These are phyloP conservation scores for Aleiodes leptofemur DNA, from an alignment of 2,888 invertebrate species.

Conservation along the genomic window DNA sequence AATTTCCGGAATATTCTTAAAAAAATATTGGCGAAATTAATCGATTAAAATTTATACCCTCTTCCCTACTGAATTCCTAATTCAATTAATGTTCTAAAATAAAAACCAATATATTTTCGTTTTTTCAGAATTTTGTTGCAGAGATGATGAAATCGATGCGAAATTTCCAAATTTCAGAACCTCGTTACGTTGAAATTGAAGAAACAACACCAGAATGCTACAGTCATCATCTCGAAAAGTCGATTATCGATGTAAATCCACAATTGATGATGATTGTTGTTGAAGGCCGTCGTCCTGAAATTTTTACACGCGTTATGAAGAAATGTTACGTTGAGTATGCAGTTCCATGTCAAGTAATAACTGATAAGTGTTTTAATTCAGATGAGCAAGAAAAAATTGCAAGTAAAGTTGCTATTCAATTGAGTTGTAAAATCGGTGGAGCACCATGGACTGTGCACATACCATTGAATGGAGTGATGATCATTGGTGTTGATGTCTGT, in stretches of 20 bases:
- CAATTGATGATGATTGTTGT: constrained; percentile 83
- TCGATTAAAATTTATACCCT: too few relatives aligned
- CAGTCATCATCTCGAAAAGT: constrained; percentile 78
- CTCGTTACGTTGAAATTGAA: constrained; percentile 74
- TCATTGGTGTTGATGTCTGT: constrained; percentile 92
- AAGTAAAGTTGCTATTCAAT: constrained; percentile 94
- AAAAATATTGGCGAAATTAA: too few relatives aligned
- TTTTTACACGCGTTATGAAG: constrained; percentile 91
- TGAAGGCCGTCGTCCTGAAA: constrained; percentile 82
- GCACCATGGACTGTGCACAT: constrained; percentile 89
- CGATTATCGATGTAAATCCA: constrained; percentile 78
- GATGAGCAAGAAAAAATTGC: constrained; percentile 87
- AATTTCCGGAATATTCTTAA: too few relatives aligned
- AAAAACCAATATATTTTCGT: neutral
- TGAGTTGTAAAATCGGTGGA: constrained; percentile 95
- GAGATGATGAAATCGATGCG: constrained; percentile 58
- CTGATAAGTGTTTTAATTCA: constrained; percentile 77
- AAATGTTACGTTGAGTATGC: constrained; percentile 86
- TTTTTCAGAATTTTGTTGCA: constrained; percentile 38
- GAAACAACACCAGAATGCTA: constrained; percentile 81
- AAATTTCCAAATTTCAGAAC: constrained; percentile 75
- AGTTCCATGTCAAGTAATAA: constrained; percentile 81
- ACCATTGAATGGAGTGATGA: constrained; percentile 84
- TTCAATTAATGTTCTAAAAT: neutral
- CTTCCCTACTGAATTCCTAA: too few relatives aligned